Evolutionary conservation across 2,797 vertebrate genomes (phyloP).

Genomic region (Poecilia picta): DNA sequence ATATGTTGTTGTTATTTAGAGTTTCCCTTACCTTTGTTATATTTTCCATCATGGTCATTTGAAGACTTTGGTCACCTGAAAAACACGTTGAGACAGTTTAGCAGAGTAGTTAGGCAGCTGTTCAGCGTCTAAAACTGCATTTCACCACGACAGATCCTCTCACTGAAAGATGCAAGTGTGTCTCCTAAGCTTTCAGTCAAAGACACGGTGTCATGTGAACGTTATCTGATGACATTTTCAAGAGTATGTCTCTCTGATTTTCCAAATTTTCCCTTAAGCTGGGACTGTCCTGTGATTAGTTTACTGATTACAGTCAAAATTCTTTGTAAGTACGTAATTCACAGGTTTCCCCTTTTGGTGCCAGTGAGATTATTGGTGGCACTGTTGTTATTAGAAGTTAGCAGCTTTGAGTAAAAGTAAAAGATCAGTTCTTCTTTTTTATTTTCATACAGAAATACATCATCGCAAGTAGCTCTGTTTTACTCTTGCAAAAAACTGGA

Average conservation of each 20-base stretch:
- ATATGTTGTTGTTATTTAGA: background rate
- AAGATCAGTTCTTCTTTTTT: background rate
- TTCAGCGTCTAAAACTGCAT: background rate
- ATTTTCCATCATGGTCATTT: constrained; percentile 45
- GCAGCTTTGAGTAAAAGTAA: background rate
- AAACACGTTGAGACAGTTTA: background rate
- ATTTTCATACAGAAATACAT: background rate
- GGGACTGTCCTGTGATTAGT: background rate
- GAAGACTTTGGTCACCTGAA: constrained; percentile 49
- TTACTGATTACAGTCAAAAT: background rate
- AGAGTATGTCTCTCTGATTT: background rate
- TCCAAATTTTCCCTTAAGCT: background rate
- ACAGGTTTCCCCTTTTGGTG: background rate
- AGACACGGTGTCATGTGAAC: background rate
- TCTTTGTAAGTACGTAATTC: background rate
- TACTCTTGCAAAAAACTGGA: background rate
- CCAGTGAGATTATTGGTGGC: background rate
- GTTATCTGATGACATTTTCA: background rate
- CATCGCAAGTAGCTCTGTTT: background rate
- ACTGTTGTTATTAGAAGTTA: background rate
- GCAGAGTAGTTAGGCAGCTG: background rate
- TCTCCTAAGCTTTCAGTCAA: background rate
- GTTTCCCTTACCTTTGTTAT: constrained; percentile 55
- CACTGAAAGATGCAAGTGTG: background rate
- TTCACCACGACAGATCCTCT: background rate